phyloP scores from a whole-genome alignment of 2,888 invertebrate genomes.

The Thymelicus sylvestris region DNA sequence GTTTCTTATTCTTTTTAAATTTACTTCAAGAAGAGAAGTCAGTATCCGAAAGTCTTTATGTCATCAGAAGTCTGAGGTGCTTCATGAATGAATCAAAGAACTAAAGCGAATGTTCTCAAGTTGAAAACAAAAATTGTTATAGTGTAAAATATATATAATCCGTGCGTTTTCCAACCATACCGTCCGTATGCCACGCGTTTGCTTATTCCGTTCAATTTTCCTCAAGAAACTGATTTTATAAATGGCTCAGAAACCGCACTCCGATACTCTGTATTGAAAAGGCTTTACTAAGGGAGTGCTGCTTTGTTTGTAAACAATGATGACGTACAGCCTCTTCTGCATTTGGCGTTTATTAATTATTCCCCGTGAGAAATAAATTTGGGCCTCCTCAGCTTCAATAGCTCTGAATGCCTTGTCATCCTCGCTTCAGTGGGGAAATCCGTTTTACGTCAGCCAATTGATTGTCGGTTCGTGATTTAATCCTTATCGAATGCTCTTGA shows the following conservation, averaged over 20 bases:
- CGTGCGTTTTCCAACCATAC: neutral
- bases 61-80: no score
- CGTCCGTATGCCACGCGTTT: conserved; percentile 4
- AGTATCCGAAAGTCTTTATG: no score
- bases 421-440: neutral
- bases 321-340: conserved; percentile 39
- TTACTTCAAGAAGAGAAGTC: no score
- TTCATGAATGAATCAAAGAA: no score
- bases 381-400: conserved; percentile 11
- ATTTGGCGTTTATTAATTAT: conserved; percentile 47
- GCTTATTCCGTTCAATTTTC: conserved; percentile 33
- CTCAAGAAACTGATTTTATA: conserved; percentile 38
- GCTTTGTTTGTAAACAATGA: conserved; percentile 46
- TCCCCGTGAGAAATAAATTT: conserved; percentile 16
- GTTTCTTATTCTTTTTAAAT: no score
- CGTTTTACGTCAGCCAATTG: conserved; percentile 2
- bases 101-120: no score
- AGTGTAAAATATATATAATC: no score
- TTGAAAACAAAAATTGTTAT: no score
- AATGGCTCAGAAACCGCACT: conserved; percentile 27
- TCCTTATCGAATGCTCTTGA: neutral
- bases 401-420: conserved; percentile 20
- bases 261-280: conserved; percentile 37
- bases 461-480: conserved; percentile 1
- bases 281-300: conserved; percentile 39